Base-by-base conservation (phyloP, 2,888 invertebrate genomes). In the Gryllus longicercus region DNA sequence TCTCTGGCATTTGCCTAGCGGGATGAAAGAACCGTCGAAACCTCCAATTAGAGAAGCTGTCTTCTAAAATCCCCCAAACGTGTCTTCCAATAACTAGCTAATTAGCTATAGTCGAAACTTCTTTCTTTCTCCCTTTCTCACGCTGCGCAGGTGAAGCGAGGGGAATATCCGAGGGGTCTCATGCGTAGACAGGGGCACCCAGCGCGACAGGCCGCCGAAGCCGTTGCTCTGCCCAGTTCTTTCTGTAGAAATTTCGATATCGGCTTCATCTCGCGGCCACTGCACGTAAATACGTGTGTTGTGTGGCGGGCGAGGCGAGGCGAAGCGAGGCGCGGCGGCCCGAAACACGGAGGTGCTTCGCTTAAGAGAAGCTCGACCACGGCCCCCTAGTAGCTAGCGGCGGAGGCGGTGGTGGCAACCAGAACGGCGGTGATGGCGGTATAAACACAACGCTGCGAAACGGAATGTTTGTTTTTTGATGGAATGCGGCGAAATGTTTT, bases 261-360 rank as follows among this genome's bases (percentile, higher is more conserved):
- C 63, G 63, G 63, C 63, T 63, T 63, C 14, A n/a, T 63, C 63
- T n/a, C 14, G 63, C 63, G 14, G n/a, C 16, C n/a, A n/a, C 16
- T 63, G 63, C n/a, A n/a, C 63, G 63, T 63, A 63, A 63, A 63
- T 63, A n/a, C n/a, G 63, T 63, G 63, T 63, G 14, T 63, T 63
- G 4, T 63, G 63, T 18, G 63, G 38, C 38, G 38, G 38, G 38
- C 38, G 38, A 38, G 38, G 38, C 38, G 38, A 38, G 4, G 25
- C 25, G 25, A 38, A 10, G 63, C 63, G 3, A 18, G n/a, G 16
- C 63, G 63, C 63, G 12, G 4, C n/a, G 63, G 63, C 8, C 63
- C 16, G n/a, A n/a, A 63, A 63, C 63, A 63, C 16, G 16, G 63
- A 63, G 63, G 8, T n/a, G 63, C 14, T 63, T 63, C 63, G 14